phyloP scores from a whole-genome alignment of 2,113 vertebrate genomes.

The Condylura cristata region DNA sequence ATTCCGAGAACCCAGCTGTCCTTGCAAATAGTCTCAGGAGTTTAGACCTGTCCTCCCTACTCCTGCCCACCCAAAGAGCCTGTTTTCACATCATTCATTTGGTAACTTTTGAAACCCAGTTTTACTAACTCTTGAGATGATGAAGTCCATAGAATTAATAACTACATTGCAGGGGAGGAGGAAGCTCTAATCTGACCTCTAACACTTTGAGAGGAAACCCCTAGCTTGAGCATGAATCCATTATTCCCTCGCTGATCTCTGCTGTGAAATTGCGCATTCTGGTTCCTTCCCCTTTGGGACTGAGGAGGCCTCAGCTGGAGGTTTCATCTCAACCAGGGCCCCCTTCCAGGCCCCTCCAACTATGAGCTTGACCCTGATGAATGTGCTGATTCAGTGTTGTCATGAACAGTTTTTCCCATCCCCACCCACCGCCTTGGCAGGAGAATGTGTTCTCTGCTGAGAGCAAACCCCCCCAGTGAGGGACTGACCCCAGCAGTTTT shows the following conservation, averaged over 20 bases:
- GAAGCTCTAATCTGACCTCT: not conserved
- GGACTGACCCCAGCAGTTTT: not conserved
- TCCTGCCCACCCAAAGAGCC: not conserved
- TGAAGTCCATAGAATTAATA: not conserved
- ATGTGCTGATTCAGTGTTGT: constrained; percentile 69
- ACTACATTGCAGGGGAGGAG: not conserved
- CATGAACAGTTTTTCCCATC: constrained; percentile 36
- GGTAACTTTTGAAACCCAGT: not conserved
- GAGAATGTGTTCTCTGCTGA: constrained; percentile 39
- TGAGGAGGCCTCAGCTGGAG: constrained; percentile 28
- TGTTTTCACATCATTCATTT: constrained; percentile 24
- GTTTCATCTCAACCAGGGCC: constrained; percentile 3
- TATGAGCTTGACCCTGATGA: constrained; percentile 38
- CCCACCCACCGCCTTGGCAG: constrained; percentile 67
- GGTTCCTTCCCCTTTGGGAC: constrained; percentile 24
- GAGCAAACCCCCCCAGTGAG: not conserved
- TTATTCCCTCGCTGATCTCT: not conserved
- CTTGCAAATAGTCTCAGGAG: not conserved
- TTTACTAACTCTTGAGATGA: constrained; percentile 12
- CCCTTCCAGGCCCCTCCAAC: constrained; percentile 38
- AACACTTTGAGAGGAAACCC: not conserved
- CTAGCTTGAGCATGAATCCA: not conserved
- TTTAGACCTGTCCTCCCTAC: not conserved
- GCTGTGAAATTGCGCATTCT: not conserved
- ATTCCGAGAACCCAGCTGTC: not conserved